Evolutionary conservation across 2,888 invertebrate genomes (phyloP), one percentile per base, ranked within the genome.

Genomic region (Melangyna quadrimaculata): DNA sequence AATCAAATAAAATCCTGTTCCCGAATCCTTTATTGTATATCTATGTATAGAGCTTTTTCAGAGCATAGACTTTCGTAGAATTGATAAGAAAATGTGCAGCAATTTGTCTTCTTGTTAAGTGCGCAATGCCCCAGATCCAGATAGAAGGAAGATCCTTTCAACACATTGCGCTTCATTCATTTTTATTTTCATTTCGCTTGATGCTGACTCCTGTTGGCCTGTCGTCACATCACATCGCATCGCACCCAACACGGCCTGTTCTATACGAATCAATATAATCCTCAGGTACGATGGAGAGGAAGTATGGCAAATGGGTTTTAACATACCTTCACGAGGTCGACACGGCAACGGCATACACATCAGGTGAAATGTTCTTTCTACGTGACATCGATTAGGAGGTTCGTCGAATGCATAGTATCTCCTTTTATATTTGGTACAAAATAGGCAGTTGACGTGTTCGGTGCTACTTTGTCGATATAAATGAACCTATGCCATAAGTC

Each of bases 331-430:
- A 29, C 43, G 29, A 19, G 24, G 29, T 12, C 29, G 45, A 19
- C 63, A 29, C 12, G 19, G 29, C 63, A 63, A 51, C 19, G 32
- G 43, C 3, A n/a, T 29, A 45, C 65, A 65, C n/a, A 69, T n/a
- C 59, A 67, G 75, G 51, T 80, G 75, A 80, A 79, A 80, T 79
- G 75, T 72, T 75, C 72, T 48, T 27, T 71, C 45, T 84, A 84
- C 84, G 84, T 84, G 84, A 84, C 84, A 84, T 72, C 84, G 80
- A 84, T 84, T 84, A 84, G 80, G 80, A 80, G 55, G 74, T 75
- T 80, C 75, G 80, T 71, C 79, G 83, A 79, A 75, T 84, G 78
- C 71, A 79, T 48, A 80, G 80, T 84, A 72, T 75, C 84, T 80
- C 75, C 80, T 84, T 80, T 75, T 84, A 73, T 71, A 80, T 67